These are phyloP conservation scores for Pyrrhosoma nymphula DNA, from an alignment of 2,888 invertebrate species.

Conservation along the genomic window DNA sequence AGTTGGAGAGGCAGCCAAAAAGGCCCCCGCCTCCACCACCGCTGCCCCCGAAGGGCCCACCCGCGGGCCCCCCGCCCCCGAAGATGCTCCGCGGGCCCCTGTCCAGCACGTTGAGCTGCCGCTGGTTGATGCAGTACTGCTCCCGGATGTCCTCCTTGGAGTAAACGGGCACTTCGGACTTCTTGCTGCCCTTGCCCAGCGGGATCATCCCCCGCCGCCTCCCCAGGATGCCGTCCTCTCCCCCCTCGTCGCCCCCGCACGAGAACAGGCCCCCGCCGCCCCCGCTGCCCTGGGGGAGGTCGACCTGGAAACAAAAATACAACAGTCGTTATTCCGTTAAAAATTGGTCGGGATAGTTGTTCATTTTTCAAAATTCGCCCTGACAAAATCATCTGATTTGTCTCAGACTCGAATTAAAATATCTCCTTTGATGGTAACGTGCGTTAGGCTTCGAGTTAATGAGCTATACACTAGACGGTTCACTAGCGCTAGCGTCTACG, in stretches of 20 bases:
- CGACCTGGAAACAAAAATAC: conserved; percentile 75
- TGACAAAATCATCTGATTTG: too few species aligned
- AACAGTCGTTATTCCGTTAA: background rate
- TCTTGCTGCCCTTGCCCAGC: conserved; percentile 75
- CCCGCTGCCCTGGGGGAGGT: conserved; percentile 79
- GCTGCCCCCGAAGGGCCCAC: conserved; percentile 73
- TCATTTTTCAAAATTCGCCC: too few species aligned
- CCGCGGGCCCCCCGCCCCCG: conserved; percentile 75
- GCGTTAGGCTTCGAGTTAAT: too few species aligned
- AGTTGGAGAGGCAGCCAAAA: conserved; percentile 89
- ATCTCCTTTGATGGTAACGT: too few species aligned
- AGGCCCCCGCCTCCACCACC: conserved; percentile 79
- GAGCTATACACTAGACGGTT: too few species aligned
- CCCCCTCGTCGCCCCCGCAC: conserved; percentile 73
- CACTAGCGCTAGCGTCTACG: too few species aligned
- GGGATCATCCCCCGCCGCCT: conserved; percentile 78
- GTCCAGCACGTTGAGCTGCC: conserved; percentile 91
- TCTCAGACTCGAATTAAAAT: too few species aligned
- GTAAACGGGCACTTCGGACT: conserved; percentile 78
- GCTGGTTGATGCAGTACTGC: conserved; percentile 95
- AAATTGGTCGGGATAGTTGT: too few species aligned
- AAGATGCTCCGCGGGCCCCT: conserved; percentile 77
- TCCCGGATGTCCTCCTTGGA: conserved; percentile 94
- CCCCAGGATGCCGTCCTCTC: conserved; percentile 75
- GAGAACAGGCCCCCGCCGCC: conserved; percentile 74